These are phyloP conservation scores for Etheostoma spectabile DNA, from an alignment of 2,113 vertebrate species.

Conservation along the genomic window DNA sequence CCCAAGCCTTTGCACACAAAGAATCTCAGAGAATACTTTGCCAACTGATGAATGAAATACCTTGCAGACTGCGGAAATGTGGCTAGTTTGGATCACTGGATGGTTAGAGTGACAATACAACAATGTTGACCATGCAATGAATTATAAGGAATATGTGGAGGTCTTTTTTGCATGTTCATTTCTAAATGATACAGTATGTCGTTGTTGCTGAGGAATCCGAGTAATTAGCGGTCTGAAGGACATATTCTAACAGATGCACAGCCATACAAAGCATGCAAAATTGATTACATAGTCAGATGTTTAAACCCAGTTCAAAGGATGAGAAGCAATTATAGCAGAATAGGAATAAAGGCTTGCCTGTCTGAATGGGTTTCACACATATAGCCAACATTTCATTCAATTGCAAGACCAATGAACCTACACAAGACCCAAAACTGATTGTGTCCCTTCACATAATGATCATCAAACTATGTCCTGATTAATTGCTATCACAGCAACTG, in stretches of 20 bases:
- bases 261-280: background rate
- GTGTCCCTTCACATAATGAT: conserved; percentile 23
- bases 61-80: conserved; percentile 12
- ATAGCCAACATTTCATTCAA: conserved; percentile 14
- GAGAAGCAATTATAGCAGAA: conserved; percentile 16
- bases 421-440: conserved; percentile 34
- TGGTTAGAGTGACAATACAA: background rate
- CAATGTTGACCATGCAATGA: conserved; percentile 14
- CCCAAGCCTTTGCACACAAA: conserved; percentile 26
- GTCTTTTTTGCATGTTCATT: conserved; percentile 26
- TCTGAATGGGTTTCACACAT: conserved; percentile 30
- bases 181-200: background rate
- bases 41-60: conserved; percentile 59
- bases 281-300: background rate
- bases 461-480: conserved; percentile 47
- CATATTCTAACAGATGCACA: background rate
- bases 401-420: conserved; percentile 37
- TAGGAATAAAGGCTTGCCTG: conserved; percentile 11
- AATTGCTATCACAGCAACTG: conserved; percentile 41
- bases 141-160: conserved; percentile 17
- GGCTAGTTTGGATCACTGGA: conserved; percentile 12
- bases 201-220: conserved; percentile 22
- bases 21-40: conserved; percentile 39
- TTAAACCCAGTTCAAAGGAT: background rate
- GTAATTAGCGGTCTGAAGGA: conserved; percentile 13